These are phyloP conservation scores for Cheilosia grossa DNA, from an alignment of 2,888 invertebrate species.

Conservation along the genomic window DNA sequence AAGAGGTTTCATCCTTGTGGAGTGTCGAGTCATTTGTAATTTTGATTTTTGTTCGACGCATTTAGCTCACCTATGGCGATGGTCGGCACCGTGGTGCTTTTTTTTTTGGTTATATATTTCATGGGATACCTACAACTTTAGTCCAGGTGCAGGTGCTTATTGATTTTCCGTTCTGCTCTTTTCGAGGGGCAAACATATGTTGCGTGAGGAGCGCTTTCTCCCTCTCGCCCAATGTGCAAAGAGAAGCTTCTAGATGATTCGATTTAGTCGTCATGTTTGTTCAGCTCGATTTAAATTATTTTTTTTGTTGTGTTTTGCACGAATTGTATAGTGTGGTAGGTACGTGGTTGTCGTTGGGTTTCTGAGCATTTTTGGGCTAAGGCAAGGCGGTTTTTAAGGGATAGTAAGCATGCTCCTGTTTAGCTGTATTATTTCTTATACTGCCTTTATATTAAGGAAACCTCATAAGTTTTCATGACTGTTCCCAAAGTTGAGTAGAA, in stretches of 20 bases:
- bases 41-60: neutral
- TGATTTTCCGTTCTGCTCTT: slow-evolving; percentile 71
- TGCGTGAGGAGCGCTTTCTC: slow-evolving; percentile 40
- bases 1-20: no score
- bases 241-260: slow-evolving; percentile 70
- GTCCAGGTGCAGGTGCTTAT: slow-evolving; percentile 62
- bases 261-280: slow-evolving; percentile 68
- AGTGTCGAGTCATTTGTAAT: neutral
- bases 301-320: slow-evolving; percentile 18
- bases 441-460: no score
- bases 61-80: neutral
- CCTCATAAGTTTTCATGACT: neutral
- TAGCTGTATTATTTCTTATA: neutral
- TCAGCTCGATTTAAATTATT: slow-evolving; percentile 42
- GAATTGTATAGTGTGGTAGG: neutral
- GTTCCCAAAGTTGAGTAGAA: neutral
- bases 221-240: slow-evolving; percentile 30
- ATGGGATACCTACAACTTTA: neutral
- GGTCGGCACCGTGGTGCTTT: neutral
- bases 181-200: slow-evolving; percentile 54
- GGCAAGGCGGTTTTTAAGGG: neutral
- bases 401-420: slow-evolving; percentile 31
- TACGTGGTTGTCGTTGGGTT: neutral
- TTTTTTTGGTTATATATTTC: neutral
- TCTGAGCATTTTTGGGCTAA: neutral